phyloP scores from a whole-genome alignment of 2,797 vertebrate genomes.

The Eptatretus atami region DNA sequence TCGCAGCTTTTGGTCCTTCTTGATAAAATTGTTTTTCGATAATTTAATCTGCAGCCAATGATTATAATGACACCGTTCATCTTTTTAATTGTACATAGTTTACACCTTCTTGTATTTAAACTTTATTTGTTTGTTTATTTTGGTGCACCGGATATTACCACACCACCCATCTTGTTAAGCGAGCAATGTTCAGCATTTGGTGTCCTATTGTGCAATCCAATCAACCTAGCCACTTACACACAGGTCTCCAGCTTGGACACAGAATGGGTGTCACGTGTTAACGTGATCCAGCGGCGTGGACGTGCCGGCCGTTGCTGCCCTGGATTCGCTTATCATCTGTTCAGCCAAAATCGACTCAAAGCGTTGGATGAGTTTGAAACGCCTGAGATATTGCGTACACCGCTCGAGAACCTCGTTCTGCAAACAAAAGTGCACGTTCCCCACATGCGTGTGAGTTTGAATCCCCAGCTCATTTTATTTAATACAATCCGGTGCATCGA shows the following conservation, averaged over 20 bases:
- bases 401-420: constrained; percentile 59
- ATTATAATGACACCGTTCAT: not conserved
- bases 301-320: constrained; percentile 72
- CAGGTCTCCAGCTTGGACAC: constrained; percentile 82
- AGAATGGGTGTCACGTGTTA: constrained; percentile 59
- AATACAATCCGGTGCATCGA: rapidly evolving
- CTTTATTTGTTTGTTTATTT: no score
- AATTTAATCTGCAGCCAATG: rapidly evolving
- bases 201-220: no score
- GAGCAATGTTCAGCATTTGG: no score
- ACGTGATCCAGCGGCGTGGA: constrained; percentile 56
- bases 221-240: not conserved
- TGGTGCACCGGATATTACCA: not conserved
- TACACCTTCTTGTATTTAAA: no score
- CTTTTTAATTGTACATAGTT: not conserved
- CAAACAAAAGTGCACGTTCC: constrained; percentile 87
- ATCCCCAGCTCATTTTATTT: no score
- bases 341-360: constrained; percentile 32
- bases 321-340: constrained; percentile 62
- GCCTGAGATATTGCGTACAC: constrained; percentile 72
- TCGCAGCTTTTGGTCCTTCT: not conserved
- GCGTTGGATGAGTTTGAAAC: constrained; percentile 42
- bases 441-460: constrained; percentile 27
- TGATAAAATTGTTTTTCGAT: no score
- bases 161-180: not conserved